Base-by-base conservation (phyloP, 2,888 invertebrate species). In the Blastobasis lacticolella region DNA sequence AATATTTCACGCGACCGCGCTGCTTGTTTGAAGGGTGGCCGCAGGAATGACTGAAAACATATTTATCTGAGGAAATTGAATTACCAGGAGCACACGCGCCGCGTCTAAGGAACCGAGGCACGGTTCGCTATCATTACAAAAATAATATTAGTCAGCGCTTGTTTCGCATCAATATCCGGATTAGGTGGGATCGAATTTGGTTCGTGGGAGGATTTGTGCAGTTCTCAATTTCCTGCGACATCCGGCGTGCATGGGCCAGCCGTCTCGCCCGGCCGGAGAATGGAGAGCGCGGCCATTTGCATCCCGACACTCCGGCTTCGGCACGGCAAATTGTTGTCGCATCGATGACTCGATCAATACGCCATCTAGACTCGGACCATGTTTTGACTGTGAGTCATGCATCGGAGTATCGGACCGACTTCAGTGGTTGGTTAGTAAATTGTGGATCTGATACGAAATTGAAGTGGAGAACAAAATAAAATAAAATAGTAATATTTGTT, bases 191-290 rank as follows among this genome's bases (percentile, higher is more conserved):
- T 83, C 84, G 81, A 86, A 86, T 88, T 87, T 81, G 81, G 81
- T 81, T 85, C 79, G 83, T 77, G 78, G 78, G 79, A 85, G 83
- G 80, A 84, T 87, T 86, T 86, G 83, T 88, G 87, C 85, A 83
- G 81, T 75, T 86, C 84, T 84, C 87, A 87, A 88, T 87, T 88
- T 88, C 87, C 87, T 85, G 83, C 78, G 81, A 83, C 79, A 82
- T 83, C 82, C 84, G 75, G 75, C 75, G 75, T 78, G 78, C 83
- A 83, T 85, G 76, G 59, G 61, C 60, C 55, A 65, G 62, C 63
- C 3, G 59, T 55, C 60, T 54, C 53, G 57, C 62, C n/a, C 61
- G 54, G 59, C 56, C 79, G 81, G 78, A 84, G 84, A 84, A 84
- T 80, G 77, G 79, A 81, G 79, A 81, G 74, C 78, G 70, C 73